Evolutionary conservation across 1,140 invertebrate species (phyloP).

Genomic region (Tetragnatha versicolor): DNA sequence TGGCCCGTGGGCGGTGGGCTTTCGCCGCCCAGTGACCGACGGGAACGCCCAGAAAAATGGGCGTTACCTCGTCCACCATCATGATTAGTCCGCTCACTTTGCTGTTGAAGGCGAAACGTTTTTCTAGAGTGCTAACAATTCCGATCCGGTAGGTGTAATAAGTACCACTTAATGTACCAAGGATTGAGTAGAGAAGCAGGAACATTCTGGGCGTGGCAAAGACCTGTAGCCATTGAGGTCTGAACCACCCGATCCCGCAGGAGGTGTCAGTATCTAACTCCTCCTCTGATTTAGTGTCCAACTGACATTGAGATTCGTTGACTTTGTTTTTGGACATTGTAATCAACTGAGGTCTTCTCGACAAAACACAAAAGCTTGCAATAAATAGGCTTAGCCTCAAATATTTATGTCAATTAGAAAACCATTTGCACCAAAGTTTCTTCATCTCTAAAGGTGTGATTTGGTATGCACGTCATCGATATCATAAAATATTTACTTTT

Average conservation of each 20-base stretch:
- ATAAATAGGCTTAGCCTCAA: no score
- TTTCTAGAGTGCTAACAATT: slow-evolving; percentile 80
- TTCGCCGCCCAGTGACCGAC: slow-evolving; percentile 74
- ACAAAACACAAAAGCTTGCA: no score
- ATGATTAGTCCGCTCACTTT: slow-evolving; percentile 72
- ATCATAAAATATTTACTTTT: no score
- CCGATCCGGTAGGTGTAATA: slow-evolving; percentile 79
- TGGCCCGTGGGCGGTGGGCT: slow-evolving; percentile 75
- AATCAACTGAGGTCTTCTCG: no score
- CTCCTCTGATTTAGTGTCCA: no score
- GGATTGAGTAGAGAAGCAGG: slow-evolving; percentile 75
- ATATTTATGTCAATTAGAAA: no score
- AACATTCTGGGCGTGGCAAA: slow-evolving; percentile 80
- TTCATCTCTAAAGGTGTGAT: no score
- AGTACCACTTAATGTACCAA: slow-evolving; percentile 77
- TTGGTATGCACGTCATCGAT: no score
- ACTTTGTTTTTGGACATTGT: no score
- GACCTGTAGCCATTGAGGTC: slow-evolving; percentile 68
- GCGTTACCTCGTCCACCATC: slow-evolving; percentile 58
- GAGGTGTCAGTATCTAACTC: slow-evolving; percentile 13
- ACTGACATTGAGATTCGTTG: background rate
- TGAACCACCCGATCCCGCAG: slow-evolving; percentile 40
- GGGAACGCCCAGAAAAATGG: slow-evolving; percentile 58
- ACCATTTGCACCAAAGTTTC: no score
- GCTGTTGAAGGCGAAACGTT: slow-evolving; percentile 80